phyloP scores from a whole-genome alignment of 2,797 vertebrate genomes.

The Arctocebus calabarensis region DNA sequence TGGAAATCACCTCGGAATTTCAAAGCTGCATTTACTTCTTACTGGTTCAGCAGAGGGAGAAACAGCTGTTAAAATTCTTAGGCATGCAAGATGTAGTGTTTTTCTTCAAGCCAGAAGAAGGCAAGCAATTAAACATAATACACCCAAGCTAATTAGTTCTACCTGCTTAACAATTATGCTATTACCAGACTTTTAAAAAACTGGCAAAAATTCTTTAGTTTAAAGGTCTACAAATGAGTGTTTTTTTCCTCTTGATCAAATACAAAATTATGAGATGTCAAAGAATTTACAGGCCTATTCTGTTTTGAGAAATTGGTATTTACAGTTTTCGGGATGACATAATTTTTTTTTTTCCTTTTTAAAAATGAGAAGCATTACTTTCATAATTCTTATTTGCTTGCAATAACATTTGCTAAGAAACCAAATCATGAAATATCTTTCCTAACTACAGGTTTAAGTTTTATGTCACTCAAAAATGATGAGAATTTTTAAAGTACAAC shows the following conservation, averaged over 20 bases:
- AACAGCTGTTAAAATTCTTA: conserved; percentile 73
- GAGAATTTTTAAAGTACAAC: conserved; percentile 46
- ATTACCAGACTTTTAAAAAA: conserved; percentile 55
- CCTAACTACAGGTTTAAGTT: neutral
- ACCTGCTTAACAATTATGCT: conserved; percentile 56
- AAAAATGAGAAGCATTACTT: conserved; percentile 67
- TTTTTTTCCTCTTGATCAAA: conserved; percentile 54
- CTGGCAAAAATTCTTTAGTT: conserved; percentile 35
- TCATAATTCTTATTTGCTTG: conserved; percentile 62
- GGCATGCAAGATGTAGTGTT: conserved; percentile 57
- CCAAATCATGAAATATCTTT: conserved; percentile 68
- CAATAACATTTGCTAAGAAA: conserved; percentile 61
- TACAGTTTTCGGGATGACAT: conserved; percentile 54
- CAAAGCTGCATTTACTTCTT: conserved; percentile 71
- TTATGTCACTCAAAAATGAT: conserved; percentile 59
- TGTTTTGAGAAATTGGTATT: conserved; percentile 56
- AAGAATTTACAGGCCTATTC: conserved; percentile 24
- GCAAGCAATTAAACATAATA: conserved; percentile 70
- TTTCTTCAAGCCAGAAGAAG: conserved; percentile 72
- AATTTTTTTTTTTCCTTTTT: conserved; percentile 74
- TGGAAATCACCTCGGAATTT: conserved; percentile 77
- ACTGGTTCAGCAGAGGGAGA: conserved; percentile 68
- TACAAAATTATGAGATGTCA: conserved; percentile 61
- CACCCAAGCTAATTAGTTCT: conserved; percentile 63
- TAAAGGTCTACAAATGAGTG: conserved; percentile 42